Conservation (phyloP, 2,888 invertebrate genomes). For the Tenthredo notha region DNA sequence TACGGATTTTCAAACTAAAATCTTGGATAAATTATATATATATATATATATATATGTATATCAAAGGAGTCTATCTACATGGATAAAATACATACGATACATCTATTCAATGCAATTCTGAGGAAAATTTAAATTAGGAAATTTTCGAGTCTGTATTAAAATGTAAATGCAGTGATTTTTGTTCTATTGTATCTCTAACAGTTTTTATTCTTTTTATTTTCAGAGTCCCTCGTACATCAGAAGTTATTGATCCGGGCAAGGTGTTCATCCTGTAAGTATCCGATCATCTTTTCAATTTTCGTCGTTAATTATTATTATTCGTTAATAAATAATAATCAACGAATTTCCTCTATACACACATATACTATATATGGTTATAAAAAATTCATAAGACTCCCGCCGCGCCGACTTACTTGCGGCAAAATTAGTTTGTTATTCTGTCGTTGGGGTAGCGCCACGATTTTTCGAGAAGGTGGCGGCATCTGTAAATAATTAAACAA, state of each 20-base stretch:
- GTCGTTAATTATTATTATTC: background rate
- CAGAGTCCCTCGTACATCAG: background rate
- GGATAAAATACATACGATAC: no score
- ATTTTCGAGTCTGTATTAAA: background rate
- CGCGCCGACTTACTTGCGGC: background rate
- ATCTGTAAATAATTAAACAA: background rate
- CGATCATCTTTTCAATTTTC: background rate
- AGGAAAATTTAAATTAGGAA: no score
- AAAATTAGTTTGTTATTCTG: background rate
- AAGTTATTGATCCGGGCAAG: background rate
- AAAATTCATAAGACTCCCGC: slow-evolving; percentile 21
- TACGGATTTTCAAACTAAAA: background rate
- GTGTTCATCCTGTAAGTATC: background rate
- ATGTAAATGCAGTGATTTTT: background rate
- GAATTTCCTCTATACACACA: no score
- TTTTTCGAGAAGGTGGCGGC: background rate
- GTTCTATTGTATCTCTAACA: background rate
- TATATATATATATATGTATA: no score
- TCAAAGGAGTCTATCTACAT: no score
- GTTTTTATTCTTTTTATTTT: background rate
- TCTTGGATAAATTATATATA: background rate
- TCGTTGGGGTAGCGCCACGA: background rate
- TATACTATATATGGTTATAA: no score
- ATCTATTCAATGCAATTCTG: background rate
- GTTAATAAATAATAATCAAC: background rate